Base-by-base conservation (phyloP, 2,888 invertebrate genomes). In the Petrolisthes cinctipes region DNA sequence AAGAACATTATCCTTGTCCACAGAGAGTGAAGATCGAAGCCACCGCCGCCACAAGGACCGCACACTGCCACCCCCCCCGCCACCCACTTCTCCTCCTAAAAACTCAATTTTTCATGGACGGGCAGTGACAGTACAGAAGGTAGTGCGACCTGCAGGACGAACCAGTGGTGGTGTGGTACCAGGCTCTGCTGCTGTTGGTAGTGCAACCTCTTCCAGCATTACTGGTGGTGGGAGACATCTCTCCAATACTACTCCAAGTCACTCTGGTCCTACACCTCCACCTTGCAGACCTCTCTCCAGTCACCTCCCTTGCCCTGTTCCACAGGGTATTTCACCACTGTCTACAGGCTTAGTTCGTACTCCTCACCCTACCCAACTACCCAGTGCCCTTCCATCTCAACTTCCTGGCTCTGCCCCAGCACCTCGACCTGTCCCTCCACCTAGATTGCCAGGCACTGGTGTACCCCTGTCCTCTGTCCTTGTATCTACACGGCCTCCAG, bases 61-160 rank as follows among this genome's bases (percentile, higher is more conserved):
- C 81, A 23, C 82, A 14, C 86, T 82, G 17, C 86, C 86, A 4
- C 88, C 88, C 0, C 88, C 88, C n/a, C 88, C 88, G 54, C 88
- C 88, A 54, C 85, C 88, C 57, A 85, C 88, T 53, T 75, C 88
- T 17, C 88, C 84, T 23, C 88, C 88, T 11, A 88, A 88, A 56
- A 88, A 88, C 57, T 88, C 88, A 7, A 84, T 88, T n/a, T 88
- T 82, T 76, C 88, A 88, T 53, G 88, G 84, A 6, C 84, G 88
- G 73, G 82, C 84, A 54, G 85, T 88, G 37, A 88, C 84, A 0
- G 88, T 84, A 5, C 88, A 84, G 56, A 88, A 83, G 78, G 87
- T 83, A 11, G 53, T 61, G 4, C 66, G 87, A 23, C 23, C 86
- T 61, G 14, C 66, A 37, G 51, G 81, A 6, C 71, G 71, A n/a